These are phyloP conservation scores for human DNA, from an alignment of 2,113 vertebrate species.

Conservation along the genomic window GRCh38 chr1:86260501-86261000, in stretches of 20 bases:
- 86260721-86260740: not conserved
- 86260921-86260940: not conserved
- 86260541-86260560: not conserved
- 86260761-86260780: constrained; percentile 3
- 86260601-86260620: not conserved
- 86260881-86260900: not conserved
- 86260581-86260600: not conserved
- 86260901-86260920: not conserved
- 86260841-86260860: not conserved
- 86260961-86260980: not conserved
- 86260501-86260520: not conserved
- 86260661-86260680: not conserved
- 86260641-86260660: not conserved
- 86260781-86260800: not conserved
- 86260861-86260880: not conserved
- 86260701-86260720: not conserved
- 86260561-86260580: not conserved
- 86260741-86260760: not conserved
- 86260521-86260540: constrained; percentile 12
- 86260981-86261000: not conserved
- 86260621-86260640: not conserved
- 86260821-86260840: not conserved
- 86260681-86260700: not conserved
- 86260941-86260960: not conserved
- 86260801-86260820: not conserved